A percentile compares a stretch with the other conserved stretches of the same genome.
phyloP scores from a whole-genome alignment of 2,113 vertebrate species.

The Syngnathus scovelli region DNA sequence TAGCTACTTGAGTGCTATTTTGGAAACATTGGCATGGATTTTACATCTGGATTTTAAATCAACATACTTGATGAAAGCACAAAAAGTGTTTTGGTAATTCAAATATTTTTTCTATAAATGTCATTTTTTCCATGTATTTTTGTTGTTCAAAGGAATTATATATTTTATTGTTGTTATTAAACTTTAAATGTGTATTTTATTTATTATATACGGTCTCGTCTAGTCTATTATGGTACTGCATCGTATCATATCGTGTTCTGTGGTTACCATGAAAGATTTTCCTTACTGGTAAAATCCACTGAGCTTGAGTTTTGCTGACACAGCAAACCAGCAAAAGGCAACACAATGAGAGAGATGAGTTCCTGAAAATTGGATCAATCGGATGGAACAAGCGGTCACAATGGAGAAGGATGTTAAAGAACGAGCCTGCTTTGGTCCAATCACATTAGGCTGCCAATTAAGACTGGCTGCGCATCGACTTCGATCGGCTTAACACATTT shows the following conservation, averaged over 20 bases:
- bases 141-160: no score
- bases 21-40: neutral
- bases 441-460: slow-evolving; percentile 69
- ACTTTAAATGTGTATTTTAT: neutral
- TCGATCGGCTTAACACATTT: slow-evolving; percentile 70
- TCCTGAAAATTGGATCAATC: slow-evolving; percentile 59
- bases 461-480: slow-evolving; percentile 54
- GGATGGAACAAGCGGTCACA: slow-evolving; percentile 58
- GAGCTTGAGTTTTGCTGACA: slow-evolving; percentile 18
- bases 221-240: no score
- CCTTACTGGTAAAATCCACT: neutral
- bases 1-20: neutral
- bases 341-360: slow-evolving; percentile 46
- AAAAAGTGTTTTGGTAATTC: no score
- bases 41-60: no score
- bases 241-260: neutral
- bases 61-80: neutral
- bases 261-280: no score
- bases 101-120: no score
- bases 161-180: no score
- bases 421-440: slow-evolving; percentile 49
- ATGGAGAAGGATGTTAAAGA: slow-evolving; percentile 52
- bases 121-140: no score
- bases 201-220: no score
- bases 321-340: slow-evolving; percentile 25